Percentiles rank a stretch among this genome's conserved stretches.
Evolutionary conservation across 1,140 invertebrate species (phyloP).

Genomic region (Elysia chlorotica): DNA sequence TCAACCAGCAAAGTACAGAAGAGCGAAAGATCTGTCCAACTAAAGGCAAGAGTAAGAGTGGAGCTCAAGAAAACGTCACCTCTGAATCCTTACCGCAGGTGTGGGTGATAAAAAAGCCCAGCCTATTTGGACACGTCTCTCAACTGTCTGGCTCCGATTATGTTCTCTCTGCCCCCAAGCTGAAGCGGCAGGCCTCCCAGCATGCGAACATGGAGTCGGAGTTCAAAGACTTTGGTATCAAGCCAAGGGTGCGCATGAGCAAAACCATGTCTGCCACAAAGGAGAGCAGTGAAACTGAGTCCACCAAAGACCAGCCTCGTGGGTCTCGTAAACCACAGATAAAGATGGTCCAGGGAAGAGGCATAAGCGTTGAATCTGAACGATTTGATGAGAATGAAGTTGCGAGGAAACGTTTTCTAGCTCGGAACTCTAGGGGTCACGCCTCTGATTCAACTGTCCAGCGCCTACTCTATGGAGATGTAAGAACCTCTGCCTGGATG

Average conservation of each 20-base stretch:
- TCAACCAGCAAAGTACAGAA: constrained; percentile 30
- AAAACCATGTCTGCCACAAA: constrained; percentile 37
- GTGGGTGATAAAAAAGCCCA: constrained; percentile 45
- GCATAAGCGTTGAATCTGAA: constrained; percentile 47
- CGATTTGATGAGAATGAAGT: constrained; percentile 39
- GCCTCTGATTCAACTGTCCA: constrained; percentile 57
- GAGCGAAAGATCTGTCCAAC: constrained; percentile 28
- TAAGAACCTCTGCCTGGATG: constrained; percentile 19
- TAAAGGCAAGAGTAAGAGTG: neutral
- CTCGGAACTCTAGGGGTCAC: constrained; percentile 51
- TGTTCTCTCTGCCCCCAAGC: constrained; percentile 32
- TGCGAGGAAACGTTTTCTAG: constrained; percentile 42
- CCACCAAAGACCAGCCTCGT: constrained; percentile 15
- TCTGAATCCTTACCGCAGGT: constrained; percentile 31
- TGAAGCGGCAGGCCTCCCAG: constrained; percentile 34
- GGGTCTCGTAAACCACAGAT: too few relatives aligned
- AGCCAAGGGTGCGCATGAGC: constrained; percentile 43
- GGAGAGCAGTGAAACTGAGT: constrained; percentile 26
- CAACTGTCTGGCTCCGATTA: constrained; percentile 41
- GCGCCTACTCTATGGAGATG: constrained; percentile 49
- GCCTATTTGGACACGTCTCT: constrained; percentile 52
- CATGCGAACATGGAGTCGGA: constrained; percentile 47
- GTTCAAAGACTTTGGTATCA: constrained; percentile 44
- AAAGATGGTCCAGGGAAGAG: constrained; percentile 30
- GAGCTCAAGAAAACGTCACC: constrained; percentile 27